phyloP scores from a whole-genome alignment of 1,140 invertebrate species.

The Plodia interpunctella region DNA sequence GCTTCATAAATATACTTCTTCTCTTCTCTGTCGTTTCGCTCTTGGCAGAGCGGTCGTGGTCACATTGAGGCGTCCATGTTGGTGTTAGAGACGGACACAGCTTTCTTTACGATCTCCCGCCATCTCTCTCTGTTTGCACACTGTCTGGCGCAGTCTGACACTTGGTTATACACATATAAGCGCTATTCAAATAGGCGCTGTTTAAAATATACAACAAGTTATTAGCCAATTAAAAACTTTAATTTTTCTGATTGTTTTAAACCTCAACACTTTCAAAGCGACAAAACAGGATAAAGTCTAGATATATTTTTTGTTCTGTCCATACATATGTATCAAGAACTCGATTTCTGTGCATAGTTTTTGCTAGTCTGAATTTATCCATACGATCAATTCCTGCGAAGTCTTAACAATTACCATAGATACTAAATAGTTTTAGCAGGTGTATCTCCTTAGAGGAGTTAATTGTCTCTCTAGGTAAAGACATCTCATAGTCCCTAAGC shows the following conservation, averaged over 20 bases:
- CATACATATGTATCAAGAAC: slow-evolving; percentile 24
- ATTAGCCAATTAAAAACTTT: slow-evolving; percentile 11
- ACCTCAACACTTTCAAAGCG: neutral
- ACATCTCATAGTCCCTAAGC: slow-evolving; percentile 25
- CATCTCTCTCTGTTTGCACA: too few relatives aligned
- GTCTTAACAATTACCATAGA: slow-evolving; percentile 42
- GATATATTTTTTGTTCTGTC: neutral
- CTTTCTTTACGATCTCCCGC: too few relatives aligned
- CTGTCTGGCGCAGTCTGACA: too few relatives aligned
- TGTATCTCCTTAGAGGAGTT: slow-evolving; percentile 47
- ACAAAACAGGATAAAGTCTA: neutral
- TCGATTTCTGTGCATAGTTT: slow-evolving; percentile 21
- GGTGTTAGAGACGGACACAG: too few relatives aligned
- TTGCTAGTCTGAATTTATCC: slow-evolving; percentile 1
- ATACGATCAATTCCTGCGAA: slow-evolving; percentile 5
- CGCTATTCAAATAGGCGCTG: too few relatives aligned
- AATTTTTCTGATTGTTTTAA: slow-evolving; percentile 21
- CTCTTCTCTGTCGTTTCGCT: too few relatives aligned
- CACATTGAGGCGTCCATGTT: too few relatives aligned
- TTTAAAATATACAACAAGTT: too few relatives aligned
- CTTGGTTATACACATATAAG: too few relatives aligned
- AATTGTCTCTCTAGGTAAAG: slow-evolving; percentile 35
- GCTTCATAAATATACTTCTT: too few relatives aligned
- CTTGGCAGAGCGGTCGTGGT: too few relatives aligned
- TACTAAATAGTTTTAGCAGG: slow-evolving; percentile 60